phyloP scores from a whole-genome alignment of 2,113 vertebrate genomes.

The Prolemur simus region DNA sequence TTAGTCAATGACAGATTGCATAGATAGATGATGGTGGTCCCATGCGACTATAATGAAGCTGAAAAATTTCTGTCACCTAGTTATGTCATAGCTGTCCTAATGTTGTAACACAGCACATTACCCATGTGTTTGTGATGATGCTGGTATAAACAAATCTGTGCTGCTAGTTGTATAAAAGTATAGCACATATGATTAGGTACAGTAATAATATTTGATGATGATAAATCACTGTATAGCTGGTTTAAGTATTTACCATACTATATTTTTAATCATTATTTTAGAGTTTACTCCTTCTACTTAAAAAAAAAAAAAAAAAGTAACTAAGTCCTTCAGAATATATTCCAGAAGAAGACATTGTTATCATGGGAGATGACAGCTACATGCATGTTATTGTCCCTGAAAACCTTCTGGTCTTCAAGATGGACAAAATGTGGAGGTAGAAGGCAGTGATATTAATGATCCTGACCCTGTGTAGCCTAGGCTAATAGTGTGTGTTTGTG shows the following conservation, averaged over 20 bases:
- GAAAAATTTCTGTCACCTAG: neutral
- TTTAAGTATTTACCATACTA: neutral
- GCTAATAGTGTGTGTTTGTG: neutral
- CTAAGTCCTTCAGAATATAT: neutral
- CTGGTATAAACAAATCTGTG: neutral
- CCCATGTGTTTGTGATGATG: neutral
- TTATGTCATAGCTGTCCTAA: neutral
- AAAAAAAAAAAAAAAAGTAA: neutral
- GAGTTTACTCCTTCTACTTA: neutral
- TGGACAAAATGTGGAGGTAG: neutral
- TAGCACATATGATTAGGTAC: neutral
- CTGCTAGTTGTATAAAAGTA: neutral
- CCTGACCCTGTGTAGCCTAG: neutral
- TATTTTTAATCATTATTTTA: neutral
- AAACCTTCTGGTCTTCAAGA: neutral
- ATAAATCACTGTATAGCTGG: neutral
- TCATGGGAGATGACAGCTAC: neutral
- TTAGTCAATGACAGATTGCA: neutral
- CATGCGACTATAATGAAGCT: neutral
- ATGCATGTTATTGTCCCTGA: neutral
- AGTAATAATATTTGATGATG: neutral
- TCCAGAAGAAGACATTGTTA: neutral
- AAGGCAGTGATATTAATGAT: neutral
- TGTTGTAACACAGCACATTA: neutral
- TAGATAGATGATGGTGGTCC: neutral